These are phyloP conservation scores for Stegophylla sp. DNA, from an alignment of 2,888 invertebrate genomes.

Conservation along the genomic window DNA sequence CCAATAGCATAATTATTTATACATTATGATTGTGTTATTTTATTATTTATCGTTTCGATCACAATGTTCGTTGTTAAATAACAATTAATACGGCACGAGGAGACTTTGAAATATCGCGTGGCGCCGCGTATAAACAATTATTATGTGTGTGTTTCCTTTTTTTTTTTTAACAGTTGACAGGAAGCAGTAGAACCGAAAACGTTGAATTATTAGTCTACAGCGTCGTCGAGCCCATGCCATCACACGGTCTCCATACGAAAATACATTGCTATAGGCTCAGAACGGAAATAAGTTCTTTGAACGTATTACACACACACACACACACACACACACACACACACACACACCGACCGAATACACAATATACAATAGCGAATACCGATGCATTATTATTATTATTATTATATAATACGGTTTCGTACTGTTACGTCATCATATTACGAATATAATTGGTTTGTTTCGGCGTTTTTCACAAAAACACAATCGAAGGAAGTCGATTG, in stretches of 20 bases:
- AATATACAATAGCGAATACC: background rate
- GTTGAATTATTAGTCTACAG: conserved; percentile 16
- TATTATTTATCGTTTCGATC: too few relatives aligned
- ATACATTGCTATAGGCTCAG: background rate
- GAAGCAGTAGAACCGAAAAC: conserved; percentile 17
- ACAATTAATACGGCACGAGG: background rate
- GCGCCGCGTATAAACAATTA: background rate
- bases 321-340: background rate
- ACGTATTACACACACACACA: background rate
- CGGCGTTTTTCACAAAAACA: background rate
- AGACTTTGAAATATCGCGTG: background rate
- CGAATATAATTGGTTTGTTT: background rate
- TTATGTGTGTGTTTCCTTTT: background rate
- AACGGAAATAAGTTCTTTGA: conserved; percentile 39
- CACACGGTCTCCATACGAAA: background rate
- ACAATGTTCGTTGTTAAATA: too few relatives aligned
- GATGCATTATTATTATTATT: too few relatives aligned
- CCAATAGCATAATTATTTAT: too few relatives aligned
- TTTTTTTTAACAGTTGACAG: conserved; percentile 11
- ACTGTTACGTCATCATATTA: background rate
- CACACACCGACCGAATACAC: background rate
- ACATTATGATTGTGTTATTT: too few relatives aligned
- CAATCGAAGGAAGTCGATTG: background rate
- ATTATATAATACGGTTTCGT: background rate
- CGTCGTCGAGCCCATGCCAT: background rate